Evolutionary conservation across 2,888 invertebrate genomes (phyloP).

Genomic region (Ochlodes sylvanus): DNA sequence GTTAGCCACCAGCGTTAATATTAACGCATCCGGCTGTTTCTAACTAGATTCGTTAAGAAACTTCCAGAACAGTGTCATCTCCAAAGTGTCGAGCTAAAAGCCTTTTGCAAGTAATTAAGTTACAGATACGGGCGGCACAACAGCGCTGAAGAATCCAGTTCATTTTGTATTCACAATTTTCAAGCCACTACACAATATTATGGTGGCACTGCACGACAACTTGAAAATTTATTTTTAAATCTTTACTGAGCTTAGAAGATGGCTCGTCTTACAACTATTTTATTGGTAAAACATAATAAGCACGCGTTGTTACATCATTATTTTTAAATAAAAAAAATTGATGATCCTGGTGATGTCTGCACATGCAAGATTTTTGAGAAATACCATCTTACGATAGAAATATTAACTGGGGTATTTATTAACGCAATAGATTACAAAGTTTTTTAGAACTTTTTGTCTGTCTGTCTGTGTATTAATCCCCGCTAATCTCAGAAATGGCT

Average conservation of each 20-base stretch:
- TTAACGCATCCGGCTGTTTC: conserved; percentile 15
- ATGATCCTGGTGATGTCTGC: no score
- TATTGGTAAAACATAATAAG: no score
- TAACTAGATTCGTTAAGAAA: conserved; percentile 37
- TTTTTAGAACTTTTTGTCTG: no score
- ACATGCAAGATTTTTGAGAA: no score
- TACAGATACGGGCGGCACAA: conserved; percentile 29
- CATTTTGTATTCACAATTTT: conserved; percentile 18
- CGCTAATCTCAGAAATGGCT: no score
- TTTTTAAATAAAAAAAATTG: no score
- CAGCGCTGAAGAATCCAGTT: conserved; percentile 2
- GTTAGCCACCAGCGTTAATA: not conserved
- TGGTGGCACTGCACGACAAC: not conserved
- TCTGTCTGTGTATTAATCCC: no score
- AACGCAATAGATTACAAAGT: no score
- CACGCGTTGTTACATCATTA: no score
- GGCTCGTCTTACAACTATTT: no score
- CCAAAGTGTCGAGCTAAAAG: conserved; percentile 32
- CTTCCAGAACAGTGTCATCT: conserved; percentile 23
- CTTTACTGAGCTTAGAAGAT: not conserved
- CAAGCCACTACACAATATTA: not conserved
- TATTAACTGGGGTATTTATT: no score
- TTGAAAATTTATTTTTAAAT: not conserved
- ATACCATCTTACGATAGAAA: no score
- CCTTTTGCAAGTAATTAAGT: conserved; percentile 33